Conservation (phyloP, 2,888 invertebrate genomes). For the Nasonia oneida region DNA sequence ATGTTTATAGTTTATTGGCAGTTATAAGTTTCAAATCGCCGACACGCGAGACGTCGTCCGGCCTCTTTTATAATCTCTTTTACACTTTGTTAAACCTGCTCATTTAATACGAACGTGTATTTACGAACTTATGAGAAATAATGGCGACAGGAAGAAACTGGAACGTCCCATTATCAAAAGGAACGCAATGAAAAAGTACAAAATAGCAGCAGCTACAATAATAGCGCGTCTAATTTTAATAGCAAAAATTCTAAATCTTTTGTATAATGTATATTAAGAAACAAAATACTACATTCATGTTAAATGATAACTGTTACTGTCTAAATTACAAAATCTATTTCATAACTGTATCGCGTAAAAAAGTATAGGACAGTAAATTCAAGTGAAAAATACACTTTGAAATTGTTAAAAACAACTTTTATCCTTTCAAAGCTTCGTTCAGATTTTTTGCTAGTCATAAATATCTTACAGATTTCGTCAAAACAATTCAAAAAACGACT, state of each 20-base stretch:
- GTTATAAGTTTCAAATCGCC: conserved; percentile 48
- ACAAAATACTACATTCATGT: neutral
- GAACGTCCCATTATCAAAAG: conserved; percentile 48
- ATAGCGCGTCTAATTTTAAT: conserved; percentile 36
- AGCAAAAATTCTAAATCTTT: conserved; percentile 14
- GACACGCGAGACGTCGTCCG: conserved; percentile 51
- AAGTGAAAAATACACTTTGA: conserved; percentile 15
- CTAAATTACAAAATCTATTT: conserved; percentile 3
- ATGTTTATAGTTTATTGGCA: conserved; percentile 51
- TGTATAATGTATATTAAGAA: neutral
- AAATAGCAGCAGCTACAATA: conserved; percentile 48
- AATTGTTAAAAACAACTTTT: conserved; percentile 11
- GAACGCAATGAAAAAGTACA: conserved; percentile 57
- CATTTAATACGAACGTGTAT: conserved; percentile 50
- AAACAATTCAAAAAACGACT: conserved; percentile 45
- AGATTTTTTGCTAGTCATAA: conserved; percentile 22
- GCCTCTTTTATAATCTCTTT: conserved; percentile 57
- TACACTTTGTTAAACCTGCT: conserved; percentile 59
- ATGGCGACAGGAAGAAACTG: conserved; percentile 60
- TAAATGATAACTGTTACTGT: neutral
- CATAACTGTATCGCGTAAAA: conserved; percentile 12
- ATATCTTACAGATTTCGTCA: conserved; percentile 51
- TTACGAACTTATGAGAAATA: conserved; percentile 51
- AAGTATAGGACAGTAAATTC: neutral
- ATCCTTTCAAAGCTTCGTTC: conserved; percentile 5